Percentiles rank a stretch among this genome's conserved stretches.
Conservation (phyloP, 2,888 invertebrate genomes). For the Oxyteleia sp. region DNA sequence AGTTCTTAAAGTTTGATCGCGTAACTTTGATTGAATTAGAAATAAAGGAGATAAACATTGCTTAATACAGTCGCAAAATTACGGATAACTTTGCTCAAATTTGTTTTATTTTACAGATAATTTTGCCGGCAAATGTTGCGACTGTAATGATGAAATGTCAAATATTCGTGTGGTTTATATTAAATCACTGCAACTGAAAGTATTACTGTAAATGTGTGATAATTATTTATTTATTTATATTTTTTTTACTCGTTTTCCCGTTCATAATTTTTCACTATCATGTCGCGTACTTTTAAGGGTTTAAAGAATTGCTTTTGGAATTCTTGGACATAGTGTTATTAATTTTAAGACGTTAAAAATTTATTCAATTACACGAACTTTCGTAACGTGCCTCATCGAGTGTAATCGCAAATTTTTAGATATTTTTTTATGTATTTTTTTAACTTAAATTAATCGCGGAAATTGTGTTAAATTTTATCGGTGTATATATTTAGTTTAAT, state of each 20-base stretch:
- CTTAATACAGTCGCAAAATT: slow-evolving; percentile 66
- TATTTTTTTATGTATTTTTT: slow-evolving; percentile 46
- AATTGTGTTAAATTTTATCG: slow-evolving; percentile 12
- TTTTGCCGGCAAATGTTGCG: slow-evolving; percentile 62
- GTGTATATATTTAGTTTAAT: slow-evolving; percentile 43
- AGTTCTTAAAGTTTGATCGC: slow-evolving; percentile 17
- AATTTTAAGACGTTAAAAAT: background rate
- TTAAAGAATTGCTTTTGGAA: slow-evolving; percentile 31
- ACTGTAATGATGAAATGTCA: slow-evolving; percentile 61
- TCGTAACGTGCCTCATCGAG: slow-evolving; percentile 11
- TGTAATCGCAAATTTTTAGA: slow-evolving; percentile 24
- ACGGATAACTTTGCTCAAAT: slow-evolving; percentile 64
- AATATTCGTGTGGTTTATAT: slow-evolving; percentile 59
- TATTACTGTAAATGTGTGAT: slow-evolving; percentile 60
- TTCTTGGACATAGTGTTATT: slow-evolving; percentile 36
- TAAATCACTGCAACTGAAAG: slow-evolving; percentile 65
- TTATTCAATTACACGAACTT: background rate
- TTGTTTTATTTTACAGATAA: slow-evolving; percentile 33
- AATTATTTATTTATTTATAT: slow-evolving; percentile 66
- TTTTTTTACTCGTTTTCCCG: slow-evolving; percentile 47
- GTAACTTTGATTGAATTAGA: slow-evolving; percentile 37
- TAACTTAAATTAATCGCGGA: too few relatives aligned
- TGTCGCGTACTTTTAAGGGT: slow-evolving; percentile 48
- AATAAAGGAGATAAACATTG: slow-evolving; percentile 37
- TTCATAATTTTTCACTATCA: slow-evolving; percentile 44